Percentiles rank a stretch among this genome's conserved stretches.
phyloP scores from a whole-genome alignment of 2,113 vertebrate genomes.

The Oryzias melastigma region DNA sequence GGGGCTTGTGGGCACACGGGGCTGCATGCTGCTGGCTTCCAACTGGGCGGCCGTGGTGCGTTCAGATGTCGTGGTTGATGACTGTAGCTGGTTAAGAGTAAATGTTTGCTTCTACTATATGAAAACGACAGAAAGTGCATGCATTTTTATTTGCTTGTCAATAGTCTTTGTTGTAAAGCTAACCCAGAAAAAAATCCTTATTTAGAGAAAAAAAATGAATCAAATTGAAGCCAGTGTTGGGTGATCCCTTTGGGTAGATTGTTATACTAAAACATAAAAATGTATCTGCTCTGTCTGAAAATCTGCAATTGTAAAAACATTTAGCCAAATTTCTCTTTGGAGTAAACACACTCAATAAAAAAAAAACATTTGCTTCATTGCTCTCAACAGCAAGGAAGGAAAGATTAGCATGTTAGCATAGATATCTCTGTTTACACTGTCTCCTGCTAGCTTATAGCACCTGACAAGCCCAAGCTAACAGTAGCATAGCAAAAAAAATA shows the following conservation, averaged over 20 bases:
- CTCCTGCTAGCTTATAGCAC: too few relatives aligned
- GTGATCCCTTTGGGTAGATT: too few relatives aligned
- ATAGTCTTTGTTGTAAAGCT: background rate
- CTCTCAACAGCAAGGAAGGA: too few relatives aligned
- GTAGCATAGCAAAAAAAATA: too few relatives aligned
- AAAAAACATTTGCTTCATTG: too few relatives aligned
- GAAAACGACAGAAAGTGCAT: background rate
- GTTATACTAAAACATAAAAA: background rate
- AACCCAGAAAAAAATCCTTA: background rate
- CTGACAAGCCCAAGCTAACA: too few relatives aligned
- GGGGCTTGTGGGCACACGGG: conserved; percentile 51
- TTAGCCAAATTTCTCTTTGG: background rate
- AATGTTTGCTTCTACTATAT: background rate
- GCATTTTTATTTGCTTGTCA: background rate
- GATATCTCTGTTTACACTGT: too few relatives aligned
- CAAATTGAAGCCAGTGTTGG: background rate
- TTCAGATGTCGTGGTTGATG: conserved; percentile 17
- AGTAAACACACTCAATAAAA: too few relatives aligned
- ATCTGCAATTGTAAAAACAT: background rate
- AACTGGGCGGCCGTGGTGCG: conserved; percentile 22
- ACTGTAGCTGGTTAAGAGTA: conserved; percentile 1
- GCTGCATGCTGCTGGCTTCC: conserved; percentile 37
- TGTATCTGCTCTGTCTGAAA: background rate
- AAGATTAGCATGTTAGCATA: too few relatives aligned
- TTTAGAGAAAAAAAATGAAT: too few relatives aligned